Conservation (phyloP, 2,113 vertebrate species). For the Xenus cinereus region DNA sequence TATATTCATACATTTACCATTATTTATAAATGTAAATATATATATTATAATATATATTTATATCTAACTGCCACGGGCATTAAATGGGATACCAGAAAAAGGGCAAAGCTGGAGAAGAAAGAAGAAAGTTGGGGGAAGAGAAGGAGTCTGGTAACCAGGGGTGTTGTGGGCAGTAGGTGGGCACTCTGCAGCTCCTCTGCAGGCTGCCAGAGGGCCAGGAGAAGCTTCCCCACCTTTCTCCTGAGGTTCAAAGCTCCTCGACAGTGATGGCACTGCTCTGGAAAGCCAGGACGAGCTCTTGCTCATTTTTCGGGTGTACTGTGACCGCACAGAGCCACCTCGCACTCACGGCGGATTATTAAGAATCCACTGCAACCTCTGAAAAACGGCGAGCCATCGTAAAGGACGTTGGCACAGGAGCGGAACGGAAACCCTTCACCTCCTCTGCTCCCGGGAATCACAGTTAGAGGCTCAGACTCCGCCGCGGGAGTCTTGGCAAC, state of each 20-base stretch:
- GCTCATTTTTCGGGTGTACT: not conserved
- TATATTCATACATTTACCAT: not conserved
- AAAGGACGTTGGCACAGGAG: not conserved
- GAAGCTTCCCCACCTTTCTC: not conserved
- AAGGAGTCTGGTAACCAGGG: not conserved
- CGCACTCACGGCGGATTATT: not conserved
- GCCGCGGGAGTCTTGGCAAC: not conserved
- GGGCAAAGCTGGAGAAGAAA: not conserved
- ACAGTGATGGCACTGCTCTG: not conserved
- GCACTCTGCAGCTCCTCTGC: not conserved
- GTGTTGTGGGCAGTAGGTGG: not conserved
- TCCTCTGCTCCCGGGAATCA: not conserved
- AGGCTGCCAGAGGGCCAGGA: not conserved
- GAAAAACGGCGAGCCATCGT: not conserved
- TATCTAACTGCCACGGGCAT: not conserved
- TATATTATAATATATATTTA: too few relatives aligned
- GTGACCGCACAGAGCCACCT: not conserved
- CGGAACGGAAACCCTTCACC: not conserved
- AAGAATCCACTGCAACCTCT: not conserved
- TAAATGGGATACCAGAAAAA: not conserved
- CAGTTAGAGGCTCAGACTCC: not conserved
- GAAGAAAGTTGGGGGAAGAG: not conserved
- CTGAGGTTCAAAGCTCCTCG: slow-evolving; percentile 23
- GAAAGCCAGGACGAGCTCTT: slow-evolving; percentile 38
- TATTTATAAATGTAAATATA: not conserved